A percentile compares a stretch with the other conserved stretches of the same genome.
These are phyloP conservation scores for Arctia plantaginis DNA, from an alignment of 2,888 invertebrate genomes.

Conservation along the genomic window DNA sequence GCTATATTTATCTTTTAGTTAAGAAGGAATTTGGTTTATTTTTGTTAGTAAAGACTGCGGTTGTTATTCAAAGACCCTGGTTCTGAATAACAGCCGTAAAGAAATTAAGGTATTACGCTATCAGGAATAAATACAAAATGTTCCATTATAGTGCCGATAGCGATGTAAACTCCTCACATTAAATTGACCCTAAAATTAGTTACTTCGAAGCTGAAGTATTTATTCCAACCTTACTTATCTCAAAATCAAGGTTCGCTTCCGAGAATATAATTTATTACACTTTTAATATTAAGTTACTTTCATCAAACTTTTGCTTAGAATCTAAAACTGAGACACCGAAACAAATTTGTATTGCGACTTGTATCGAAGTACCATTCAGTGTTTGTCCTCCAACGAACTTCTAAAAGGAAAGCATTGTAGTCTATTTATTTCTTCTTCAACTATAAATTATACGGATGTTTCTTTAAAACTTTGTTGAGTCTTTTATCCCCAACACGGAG, in stretches of 20 bases:
- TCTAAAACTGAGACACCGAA: slow-evolving; percentile 14
- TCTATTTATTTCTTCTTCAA: slow-evolving; percentile 70
- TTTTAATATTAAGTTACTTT: not conserved
- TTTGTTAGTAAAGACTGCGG: not conserved
- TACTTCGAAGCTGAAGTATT: not conserved
- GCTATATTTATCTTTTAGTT: not conserved
- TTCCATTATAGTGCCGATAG: not conserved
- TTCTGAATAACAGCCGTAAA: not conserved
- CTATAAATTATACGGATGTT: slow-evolving; percentile 71
- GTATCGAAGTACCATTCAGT: slow-evolving; percentile 25
- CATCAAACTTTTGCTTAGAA: slow-evolving; percentile 10
- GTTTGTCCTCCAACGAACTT: slow-evolving; percentile 31
- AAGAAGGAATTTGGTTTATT: not conserved
- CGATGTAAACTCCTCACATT: not conserved
- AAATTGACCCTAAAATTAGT: not conserved
- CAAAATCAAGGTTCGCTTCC: not conserved
- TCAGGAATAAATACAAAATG: not conserved
- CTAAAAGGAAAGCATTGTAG: slow-evolving; percentile 75
- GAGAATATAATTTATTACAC: not conserved
- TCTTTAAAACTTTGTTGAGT: slow-evolving; percentile 56
- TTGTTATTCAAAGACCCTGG: not conserved
- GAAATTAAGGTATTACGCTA: not conserved
- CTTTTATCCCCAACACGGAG: slow-evolving; percentile 46
- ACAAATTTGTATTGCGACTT: slow-evolving; percentile 25
- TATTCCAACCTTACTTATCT: not conserved